phyloP scores from a whole-genome alignment of 2,797 vertebrate genomes.

The Epinephelus malabaricus region DNA sequence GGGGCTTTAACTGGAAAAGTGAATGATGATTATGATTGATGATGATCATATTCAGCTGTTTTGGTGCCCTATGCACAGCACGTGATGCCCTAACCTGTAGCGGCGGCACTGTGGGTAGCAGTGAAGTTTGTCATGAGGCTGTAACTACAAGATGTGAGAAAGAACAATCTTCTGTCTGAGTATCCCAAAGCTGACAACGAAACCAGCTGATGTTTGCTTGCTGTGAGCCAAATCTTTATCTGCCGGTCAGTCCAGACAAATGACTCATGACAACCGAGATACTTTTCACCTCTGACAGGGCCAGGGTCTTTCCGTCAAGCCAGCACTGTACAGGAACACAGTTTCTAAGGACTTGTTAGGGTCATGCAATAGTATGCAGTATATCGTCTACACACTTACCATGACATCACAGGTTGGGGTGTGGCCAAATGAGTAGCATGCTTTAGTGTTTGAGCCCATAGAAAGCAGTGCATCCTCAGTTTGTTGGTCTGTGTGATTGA shows the following conservation, averaged over 20 bases:
- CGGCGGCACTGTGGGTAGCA: not conserved
- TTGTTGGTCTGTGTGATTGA: not conserved
- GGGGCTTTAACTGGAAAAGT: no score
- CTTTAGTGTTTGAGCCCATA: no score
- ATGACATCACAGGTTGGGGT: not conserved
- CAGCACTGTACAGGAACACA: slow-evolving; percentile 21
- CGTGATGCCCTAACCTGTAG: no score
- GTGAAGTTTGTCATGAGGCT: not conserved
- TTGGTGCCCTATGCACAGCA: no score
- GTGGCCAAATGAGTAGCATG: not conserved
- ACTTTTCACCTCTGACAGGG: slow-evolving; percentile 48
- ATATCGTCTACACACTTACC: not conserved
- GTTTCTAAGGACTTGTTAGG: not conserved
- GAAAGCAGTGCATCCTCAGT: not conserved
- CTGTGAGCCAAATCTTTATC: slow-evolving; percentile 38
- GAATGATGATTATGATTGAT: no score
- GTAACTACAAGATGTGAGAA: not conserved
- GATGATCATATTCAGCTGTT: no score
- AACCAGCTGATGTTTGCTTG: slow-evolving; percentile 56
- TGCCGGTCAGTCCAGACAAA: slow-evolving; percentile 46
- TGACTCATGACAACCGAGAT: slow-evolving; percentile 69
- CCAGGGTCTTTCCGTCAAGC: slow-evolving; percentile 32
- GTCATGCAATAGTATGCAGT: slow-evolving; percentile 18
- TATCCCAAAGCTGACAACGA: slow-evolving; percentile 14
- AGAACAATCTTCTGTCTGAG: not conserved